Evolutionary conservation across 37 sponge, comb jelly and placozoan species (phyloP).

Genomic region (Amphimedon queenslandica): DNA sequence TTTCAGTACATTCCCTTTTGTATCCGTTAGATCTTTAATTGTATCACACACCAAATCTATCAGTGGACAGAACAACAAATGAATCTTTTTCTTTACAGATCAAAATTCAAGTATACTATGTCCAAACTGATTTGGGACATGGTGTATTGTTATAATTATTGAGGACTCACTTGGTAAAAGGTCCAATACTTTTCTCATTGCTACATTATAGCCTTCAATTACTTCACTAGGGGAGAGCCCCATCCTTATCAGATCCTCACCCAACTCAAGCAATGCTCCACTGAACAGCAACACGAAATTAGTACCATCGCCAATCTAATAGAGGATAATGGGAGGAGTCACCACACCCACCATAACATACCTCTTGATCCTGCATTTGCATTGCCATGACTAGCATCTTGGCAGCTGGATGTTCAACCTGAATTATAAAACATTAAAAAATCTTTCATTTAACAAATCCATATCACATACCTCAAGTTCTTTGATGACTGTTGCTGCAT

Average conservation of each 20-base stretch:
- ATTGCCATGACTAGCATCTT: constrained; percentile 94
- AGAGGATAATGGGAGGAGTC: not conserved
- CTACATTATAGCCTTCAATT: constrained; percentile 88
- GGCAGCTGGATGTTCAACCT: constrained; percentile 96
- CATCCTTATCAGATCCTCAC: constrained; percentile 87
- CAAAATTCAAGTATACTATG: too few relatives aligned
- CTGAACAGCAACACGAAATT: constrained; percentile 95
- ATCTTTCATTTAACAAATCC: not conserved
- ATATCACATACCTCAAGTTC: constrained; percentile 84
- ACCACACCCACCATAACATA: constrained; percentile 3
- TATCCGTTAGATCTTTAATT: constrained; percentile 44
- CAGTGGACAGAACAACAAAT: not conserved
- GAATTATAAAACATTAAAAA: not conserved
- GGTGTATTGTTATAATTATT: too few relatives aligned
- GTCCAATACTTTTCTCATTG: constrained; percentile 63
- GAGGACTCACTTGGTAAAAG: constrained; percentile 63
- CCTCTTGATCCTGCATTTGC: constrained; percentile 93
- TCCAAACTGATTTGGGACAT: too few relatives aligned
- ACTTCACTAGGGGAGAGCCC: constrained; percentile 95
- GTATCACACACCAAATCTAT: constrained; percentile 62
- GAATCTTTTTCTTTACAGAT: too few relatives aligned
- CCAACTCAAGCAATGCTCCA: constrained; percentile 87
- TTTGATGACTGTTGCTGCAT: constrained; percentile 91
- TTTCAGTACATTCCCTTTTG: constrained; percentile 54
- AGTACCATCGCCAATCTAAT: constrained; percentile 93